These are phyloP conservation scores for Heteractis magnifica DNA, from an alignment of 92 coral and sea anemone genomes.

Conservation along the genomic window DNA sequence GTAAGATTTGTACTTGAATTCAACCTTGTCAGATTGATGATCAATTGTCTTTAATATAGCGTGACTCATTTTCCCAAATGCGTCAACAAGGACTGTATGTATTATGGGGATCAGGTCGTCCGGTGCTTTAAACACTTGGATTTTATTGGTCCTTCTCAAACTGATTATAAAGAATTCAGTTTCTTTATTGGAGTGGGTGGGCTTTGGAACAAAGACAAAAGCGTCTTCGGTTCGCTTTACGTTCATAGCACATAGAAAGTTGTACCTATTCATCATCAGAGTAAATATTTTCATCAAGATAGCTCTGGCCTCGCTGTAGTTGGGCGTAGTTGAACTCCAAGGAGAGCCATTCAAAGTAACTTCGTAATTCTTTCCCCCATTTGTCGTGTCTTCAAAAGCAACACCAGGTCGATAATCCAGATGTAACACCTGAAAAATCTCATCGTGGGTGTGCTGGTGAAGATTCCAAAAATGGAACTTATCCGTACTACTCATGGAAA, in stretches of 20 bases:
- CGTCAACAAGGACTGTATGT: not conserved
- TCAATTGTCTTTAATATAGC: not conserved
- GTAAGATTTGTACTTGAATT: conserved; percentile 18
- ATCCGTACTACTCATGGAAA: conserved; percentile 3
- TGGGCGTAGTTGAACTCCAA: conserved; percentile 8
- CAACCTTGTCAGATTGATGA: not conserved
- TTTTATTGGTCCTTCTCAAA: conserved; percentile 20
- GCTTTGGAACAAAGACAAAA: conserved; percentile 8
- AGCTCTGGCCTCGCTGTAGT: conserved; percentile 13
- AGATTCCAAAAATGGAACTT: conserved; percentile 24
- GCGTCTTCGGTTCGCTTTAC: conserved; percentile 21
- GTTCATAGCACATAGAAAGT: conserved; percentile 26
- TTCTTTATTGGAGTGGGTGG: not conserved
- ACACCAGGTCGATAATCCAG: not conserved
- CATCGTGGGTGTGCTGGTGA: not conserved
- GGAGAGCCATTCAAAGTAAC: not conserved
- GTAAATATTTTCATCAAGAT: not conserved
- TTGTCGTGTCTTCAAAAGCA: not conserved
- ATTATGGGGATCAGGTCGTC: not conserved
- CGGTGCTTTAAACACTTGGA: conserved; percentile 21
- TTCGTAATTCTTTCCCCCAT: not conserved
- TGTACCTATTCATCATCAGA: not conserved
- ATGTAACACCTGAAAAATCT: not conserved
- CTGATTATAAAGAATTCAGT: conserved; percentile 11
- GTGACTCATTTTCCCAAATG: not conserved